Evolutionary conservation across 2,888 invertebrate species (phyloP).

Genomic region (Melanargia galathea): DNA sequence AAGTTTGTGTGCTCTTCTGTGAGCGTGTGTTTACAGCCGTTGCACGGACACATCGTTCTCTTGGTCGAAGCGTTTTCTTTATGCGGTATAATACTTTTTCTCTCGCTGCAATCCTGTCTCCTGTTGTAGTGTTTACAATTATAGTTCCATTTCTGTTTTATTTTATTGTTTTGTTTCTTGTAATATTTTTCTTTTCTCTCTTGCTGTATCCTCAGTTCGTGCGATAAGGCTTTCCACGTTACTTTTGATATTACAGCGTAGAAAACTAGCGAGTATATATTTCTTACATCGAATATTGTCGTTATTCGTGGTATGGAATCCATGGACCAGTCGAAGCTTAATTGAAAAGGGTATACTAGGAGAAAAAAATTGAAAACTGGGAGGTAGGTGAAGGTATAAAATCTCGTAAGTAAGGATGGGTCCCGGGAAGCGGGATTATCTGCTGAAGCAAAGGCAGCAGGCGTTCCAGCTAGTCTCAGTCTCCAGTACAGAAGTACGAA

Average conservation of each 20-base stretch:
- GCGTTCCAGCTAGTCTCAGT: constrained; percentile 88
- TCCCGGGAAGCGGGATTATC: constrained; percentile 98
- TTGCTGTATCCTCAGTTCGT: constrained; percentile 66
- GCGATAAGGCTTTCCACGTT: constrained; percentile 64
- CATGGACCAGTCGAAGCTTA: constrained; percentile 99
- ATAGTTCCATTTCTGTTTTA: constrained; percentile 73
- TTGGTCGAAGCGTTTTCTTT: constrained; percentile 66
- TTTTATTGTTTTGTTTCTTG: constrained; percentile 70
- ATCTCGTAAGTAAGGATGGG: constrained; percentile 88
- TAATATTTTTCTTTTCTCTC: constrained; percentile 68
- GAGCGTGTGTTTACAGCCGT: constrained; percentile 86
- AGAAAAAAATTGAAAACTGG: constrained; percentile 95
- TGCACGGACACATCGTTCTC: constrained; percentile 81
- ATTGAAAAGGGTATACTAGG: constrained; percentile 90
- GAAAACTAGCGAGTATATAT: constrained; percentile 88
- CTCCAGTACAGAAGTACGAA: constrained; percentile 88
- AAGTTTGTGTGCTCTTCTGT: constrained; percentile 86
- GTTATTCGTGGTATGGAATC: constrained; percentile 95
- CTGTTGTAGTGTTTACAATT: constrained; percentile 68
- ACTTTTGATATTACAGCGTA: constrained; percentile 83
- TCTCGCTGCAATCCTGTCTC: constrained; percentile 69
- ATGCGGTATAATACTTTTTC: constrained; percentile 66
- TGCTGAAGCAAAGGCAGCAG: constrained; percentile 93
- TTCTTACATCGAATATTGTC: constrained; percentile 89
- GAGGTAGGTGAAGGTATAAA: constrained; percentile 95